These are phyloP conservation scores for Semaprochilodus insignis DNA, from an alignment of 2,797 vertebrate species.

Conservation along the genomic window DNA sequence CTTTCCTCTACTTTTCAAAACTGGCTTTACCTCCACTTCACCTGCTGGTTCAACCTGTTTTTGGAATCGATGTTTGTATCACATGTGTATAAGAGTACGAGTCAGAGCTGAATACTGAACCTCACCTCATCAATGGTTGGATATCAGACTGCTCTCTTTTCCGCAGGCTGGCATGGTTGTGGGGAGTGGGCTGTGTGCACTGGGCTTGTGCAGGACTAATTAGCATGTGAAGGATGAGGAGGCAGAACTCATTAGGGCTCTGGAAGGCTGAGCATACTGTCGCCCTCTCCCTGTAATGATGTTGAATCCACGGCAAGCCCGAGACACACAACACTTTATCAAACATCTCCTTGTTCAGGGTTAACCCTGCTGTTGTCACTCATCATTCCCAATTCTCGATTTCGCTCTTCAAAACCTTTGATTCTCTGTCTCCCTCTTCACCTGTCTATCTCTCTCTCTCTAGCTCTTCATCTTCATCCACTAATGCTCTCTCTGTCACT, in stretches of 20 bases:
- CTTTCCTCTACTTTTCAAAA: too few species aligned
- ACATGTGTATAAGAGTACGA: background rate
- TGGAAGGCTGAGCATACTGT: slow-evolving; percentile 70
- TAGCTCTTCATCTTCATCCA: slow-evolving; percentile 13
- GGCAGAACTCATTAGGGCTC: slow-evolving; percentile 75
- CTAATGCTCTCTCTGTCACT: background rate
- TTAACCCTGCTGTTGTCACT: slow-evolving; percentile 70
- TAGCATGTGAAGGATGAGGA: slow-evolving; percentile 75
- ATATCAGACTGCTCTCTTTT: slow-evolving; percentile 18
- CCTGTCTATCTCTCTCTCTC: background rate
- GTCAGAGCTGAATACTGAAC: background rate
- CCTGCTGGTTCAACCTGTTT: too few species aligned
- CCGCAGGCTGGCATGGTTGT: slow-evolving; percentile 35
- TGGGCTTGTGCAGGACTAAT: slow-evolving; percentile 67
- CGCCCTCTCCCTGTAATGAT: slow-evolving; percentile 77
- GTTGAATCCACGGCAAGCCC: slow-evolving; percentile 65
- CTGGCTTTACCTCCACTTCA: too few species aligned
- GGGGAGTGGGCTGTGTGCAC: slow-evolving; percentile 23
- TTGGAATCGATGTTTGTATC: background rate
- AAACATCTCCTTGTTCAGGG: slow-evolving; percentile 63
- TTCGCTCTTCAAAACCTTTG: slow-evolving; percentile 29
- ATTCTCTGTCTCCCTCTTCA: slow-evolving; percentile 22
- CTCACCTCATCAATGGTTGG: background rate
- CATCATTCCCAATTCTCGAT: slow-evolving; percentile 10
- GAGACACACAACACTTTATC: slow-evolving; percentile 67